phyloP scores from a whole-genome alignment of 2,113 vertebrate genomes.

The Brachypodius melanocephalos region DNA sequence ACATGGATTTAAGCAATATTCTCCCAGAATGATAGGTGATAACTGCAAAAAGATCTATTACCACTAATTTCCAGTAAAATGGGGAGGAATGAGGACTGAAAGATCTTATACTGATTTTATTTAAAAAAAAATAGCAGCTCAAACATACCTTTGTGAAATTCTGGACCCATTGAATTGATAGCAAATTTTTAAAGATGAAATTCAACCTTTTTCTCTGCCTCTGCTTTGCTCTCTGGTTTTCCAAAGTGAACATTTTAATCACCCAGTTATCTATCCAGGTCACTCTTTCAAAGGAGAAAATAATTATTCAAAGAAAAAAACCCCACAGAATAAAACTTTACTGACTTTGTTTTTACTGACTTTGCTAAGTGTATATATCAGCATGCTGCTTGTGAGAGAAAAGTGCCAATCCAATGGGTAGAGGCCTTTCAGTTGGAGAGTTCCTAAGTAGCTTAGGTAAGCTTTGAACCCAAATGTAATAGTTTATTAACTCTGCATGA shows the following conservation, averaged over 20 bases:
- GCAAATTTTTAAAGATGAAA: not conserved
- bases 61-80: not conserved
- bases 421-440: not conserved
- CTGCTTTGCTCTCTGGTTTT: not conserved
- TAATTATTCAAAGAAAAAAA: not conserved
- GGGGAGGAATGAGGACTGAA: not conserved
- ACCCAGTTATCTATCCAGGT: not conserved
- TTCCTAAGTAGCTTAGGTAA: not conserved
- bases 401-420: not conserved
- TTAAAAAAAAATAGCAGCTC: not conserved
- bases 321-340: not conserved
- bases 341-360: not conserved
- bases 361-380: not conserved
- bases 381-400: not conserved
- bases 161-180: rapidly evolving
- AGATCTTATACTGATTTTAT: not conserved
- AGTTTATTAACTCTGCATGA: not conserved
- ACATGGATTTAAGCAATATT: not conserved
- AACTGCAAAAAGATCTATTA: not conserved
- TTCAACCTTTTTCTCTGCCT: not conserved
- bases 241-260: not conserved
- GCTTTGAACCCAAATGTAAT: not conserved
- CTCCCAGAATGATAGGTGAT: not conserved
- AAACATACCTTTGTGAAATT: not conserved
- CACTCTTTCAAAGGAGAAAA: not conserved